These are phyloP conservation scores for Peromyscus melanophrys DNA, from an alignment of 2,797 vertebrate species.

Conservation along the genomic window DNA sequence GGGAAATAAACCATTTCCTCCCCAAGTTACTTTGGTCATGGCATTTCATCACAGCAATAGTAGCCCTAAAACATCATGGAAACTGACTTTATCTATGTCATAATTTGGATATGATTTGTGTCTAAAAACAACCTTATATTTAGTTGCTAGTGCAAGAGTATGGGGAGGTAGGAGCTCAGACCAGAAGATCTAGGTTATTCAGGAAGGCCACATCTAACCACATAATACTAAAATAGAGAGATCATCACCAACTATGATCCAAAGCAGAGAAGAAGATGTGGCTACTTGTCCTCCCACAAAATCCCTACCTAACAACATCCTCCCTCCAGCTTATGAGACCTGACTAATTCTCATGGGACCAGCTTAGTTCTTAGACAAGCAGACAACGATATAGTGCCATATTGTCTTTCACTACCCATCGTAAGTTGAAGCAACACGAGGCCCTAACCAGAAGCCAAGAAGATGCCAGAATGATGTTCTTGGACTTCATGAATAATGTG, in stretches of 20 bases:
- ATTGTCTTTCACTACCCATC: neutral
- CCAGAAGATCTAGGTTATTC: neutral
- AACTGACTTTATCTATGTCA: neutral
- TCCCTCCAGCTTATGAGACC: neutral
- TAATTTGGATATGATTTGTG: neutral
- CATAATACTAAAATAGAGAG: neutral
- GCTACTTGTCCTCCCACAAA: neutral
- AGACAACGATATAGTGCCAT: neutral
- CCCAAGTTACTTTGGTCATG: neutral
- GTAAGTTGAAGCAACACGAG: neutral
- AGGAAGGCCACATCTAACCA: neutral
- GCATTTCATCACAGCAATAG: neutral
- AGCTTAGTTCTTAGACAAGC: neutral
- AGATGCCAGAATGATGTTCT: neutral
- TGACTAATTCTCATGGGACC: neutral
- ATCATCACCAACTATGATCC: neutral
- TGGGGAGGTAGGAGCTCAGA: neutral
- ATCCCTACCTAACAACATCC: neutral
- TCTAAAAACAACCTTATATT: neutral
- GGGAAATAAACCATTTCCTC: neutral
- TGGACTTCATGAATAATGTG: neutral
- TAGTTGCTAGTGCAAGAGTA: neutral
- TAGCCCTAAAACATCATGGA: neutral
- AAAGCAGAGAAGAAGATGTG: neutral
- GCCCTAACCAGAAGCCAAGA: neutral